Evolutionary conservation across 2,113 vertebrate species (phyloP).

Genomic region (Clupea harengus): DNA sequence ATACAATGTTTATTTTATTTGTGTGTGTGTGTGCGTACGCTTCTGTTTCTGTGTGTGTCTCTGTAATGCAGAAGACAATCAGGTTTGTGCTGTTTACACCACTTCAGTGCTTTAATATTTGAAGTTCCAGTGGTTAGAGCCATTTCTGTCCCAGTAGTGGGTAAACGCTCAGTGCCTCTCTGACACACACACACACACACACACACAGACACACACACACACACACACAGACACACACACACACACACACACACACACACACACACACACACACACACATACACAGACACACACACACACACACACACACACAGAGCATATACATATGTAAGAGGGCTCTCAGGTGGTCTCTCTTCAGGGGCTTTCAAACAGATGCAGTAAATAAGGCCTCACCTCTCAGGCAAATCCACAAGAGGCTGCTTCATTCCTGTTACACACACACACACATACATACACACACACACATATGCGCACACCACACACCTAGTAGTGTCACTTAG

Average conservation of each 20-base stretch:
- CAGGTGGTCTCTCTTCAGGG: constrained; percentile 58
- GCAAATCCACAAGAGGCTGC: constrained; percentile 64
- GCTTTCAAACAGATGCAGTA: constrained; percentile 73
- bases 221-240: constrained; percentile 23
- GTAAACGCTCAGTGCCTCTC: neutral
- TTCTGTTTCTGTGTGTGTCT: neutral
- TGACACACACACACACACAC: constrained; percentile 23
- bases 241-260: constrained; percentile 38
- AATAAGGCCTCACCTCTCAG: constrained; percentile 71
- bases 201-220: neutral
- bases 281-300: constrained; percentile 20
- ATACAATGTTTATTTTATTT: neutral
- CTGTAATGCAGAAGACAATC: neutral
- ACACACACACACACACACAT: neutral
- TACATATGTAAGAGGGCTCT: constrained; percentile 72
- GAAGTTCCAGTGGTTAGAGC: neutral
- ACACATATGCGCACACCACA: constrained; percentile 47
- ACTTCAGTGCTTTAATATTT: constrained; percentile 4
- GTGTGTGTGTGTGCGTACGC: neutral
- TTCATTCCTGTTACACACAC: constrained; percentile 28
- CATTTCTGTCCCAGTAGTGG: constrained; percentile 4
- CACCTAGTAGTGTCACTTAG: constrained; percentile 65
- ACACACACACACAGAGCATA: constrained; percentile 42
- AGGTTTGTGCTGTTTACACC: neutral
- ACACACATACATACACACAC: constrained; percentile 48